phyloP scores from a whole-genome alignment of 2,888 invertebrate genomes.

The Trissolcus japonicus region DNA sequence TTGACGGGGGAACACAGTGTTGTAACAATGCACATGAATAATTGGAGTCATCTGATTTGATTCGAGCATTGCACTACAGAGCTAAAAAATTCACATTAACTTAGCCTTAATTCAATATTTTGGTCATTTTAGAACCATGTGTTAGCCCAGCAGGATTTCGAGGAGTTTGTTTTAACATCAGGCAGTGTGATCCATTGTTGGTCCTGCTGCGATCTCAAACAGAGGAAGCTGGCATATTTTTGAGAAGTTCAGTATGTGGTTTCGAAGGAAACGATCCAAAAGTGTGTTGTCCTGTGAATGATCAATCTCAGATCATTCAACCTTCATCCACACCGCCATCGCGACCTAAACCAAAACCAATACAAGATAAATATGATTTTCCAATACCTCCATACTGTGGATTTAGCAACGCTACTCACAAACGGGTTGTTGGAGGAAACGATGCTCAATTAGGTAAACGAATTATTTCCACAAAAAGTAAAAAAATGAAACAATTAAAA shows the following conservation, averaged over 20 bases:
- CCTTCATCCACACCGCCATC: background rate
- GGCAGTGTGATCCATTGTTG: slow-evolving; percentile 78
- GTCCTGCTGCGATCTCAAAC: slow-evolving; percentile 76
- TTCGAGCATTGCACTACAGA: too few species aligned
- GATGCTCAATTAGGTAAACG: slow-evolving; percentile 80
- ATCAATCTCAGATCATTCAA: too few species aligned
- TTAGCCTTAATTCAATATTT: too few species aligned
- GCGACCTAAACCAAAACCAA: background rate
- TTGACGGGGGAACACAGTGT: too few species aligned
- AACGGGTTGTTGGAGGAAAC: slow-evolving; percentile 85
- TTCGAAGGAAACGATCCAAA: slow-evolving; percentile 81
- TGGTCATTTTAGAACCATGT: slow-evolving; percentile 4
- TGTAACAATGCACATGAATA: too few species aligned
- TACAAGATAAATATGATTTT: slow-evolving; percentile 53
- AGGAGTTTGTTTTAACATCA: slow-evolving; percentile 79
- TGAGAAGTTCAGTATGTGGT: slow-evolving; percentile 84
- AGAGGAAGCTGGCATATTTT: slow-evolving; percentile 76
- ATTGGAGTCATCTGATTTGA: too few species aligned
- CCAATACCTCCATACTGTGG: slow-evolving; percentile 79
- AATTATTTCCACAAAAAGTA: background rate
- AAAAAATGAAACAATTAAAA: background rate
- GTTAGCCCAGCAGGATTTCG: slow-evolving; percentile 33
- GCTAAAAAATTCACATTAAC: too few species aligned
- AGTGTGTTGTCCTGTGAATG: slow-evolving; percentile 79
- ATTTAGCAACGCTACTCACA: slow-evolving; percentile 78